These are phyloP conservation scores for Lasioglossum malachurum DNA, from an alignment of 2,888 invertebrate species.

Conservation along the genomic window DNA sequence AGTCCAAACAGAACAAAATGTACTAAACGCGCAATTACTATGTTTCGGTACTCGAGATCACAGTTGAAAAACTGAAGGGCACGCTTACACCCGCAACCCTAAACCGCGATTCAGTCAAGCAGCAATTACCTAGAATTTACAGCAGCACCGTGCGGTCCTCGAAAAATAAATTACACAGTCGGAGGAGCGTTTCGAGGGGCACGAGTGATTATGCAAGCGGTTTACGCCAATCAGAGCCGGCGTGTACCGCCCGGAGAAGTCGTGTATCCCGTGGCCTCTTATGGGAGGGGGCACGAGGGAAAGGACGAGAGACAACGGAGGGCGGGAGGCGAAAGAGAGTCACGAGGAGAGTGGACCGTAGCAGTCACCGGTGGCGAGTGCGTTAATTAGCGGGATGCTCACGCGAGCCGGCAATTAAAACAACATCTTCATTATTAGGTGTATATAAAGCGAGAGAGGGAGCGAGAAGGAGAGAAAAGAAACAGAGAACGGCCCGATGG, in stretches of 20 bases:
- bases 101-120: background rate
- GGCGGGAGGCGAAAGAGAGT: constrained; percentile 32
- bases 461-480: constrained; percentile 12
- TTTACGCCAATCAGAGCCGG: constrained; percentile 48
- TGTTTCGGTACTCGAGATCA: no score
- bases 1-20: background rate
- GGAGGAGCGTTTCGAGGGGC: constrained; percentile 24
- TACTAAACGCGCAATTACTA: no score
- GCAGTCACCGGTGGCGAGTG: constrained; percentile 79
- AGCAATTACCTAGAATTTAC: constrained; percentile 7
- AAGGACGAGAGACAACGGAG: background rate
- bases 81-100: background rate
- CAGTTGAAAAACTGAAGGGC: background rate
- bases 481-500: constrained; percentile 58
- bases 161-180: constrained; percentile 29
- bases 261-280: constrained; percentile 20
- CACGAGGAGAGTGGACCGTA: constrained; percentile 76
- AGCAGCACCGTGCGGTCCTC: background rate
- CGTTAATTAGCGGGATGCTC: constrained; percentile 84
- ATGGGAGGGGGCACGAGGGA: background rate
- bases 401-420: constrained; percentile 84
- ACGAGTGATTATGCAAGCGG: constrained; percentile 43
- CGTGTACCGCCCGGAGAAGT: constrained; percentile 39
- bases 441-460: constrained; percentile 70
- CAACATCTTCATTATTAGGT: constrained; percentile 85